Conservation (phyloP, 2,888 invertebrate genomes). For the Schizotus pectinicornis region DNA sequence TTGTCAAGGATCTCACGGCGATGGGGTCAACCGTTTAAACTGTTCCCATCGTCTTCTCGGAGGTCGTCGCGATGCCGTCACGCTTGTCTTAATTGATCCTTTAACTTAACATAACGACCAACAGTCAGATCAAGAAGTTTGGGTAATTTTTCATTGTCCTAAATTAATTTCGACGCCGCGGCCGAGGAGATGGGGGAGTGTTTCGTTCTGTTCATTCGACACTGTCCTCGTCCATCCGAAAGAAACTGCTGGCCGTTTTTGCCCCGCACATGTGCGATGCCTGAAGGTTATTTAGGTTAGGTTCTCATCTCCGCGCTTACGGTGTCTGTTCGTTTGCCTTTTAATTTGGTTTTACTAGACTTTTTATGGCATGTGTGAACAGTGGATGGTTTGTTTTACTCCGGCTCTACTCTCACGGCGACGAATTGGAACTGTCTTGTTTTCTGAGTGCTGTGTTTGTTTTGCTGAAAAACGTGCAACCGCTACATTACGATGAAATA, state of each 20-base stretch:
- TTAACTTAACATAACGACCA: neutral
- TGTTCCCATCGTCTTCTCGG: too few relatives aligned
- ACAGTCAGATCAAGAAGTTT: constrained; percentile 4
- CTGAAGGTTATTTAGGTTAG: constrained; percentile 39
- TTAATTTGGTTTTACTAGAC: constrained; percentile 30
- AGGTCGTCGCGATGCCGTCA: too few relatives aligned
- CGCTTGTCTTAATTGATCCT: too few relatives aligned
- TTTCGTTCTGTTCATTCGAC: constrained; percentile 3
- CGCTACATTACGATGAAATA: constrained; percentile 30
- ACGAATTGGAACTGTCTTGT: constrained; percentile 40
- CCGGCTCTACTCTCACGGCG: constrained; percentile 34
- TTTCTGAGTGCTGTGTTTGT: constrained; percentile 31
- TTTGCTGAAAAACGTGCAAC: constrained; percentile 26
- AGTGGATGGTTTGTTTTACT: constrained; percentile 40
- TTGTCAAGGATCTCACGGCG: neutral
- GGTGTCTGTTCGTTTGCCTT: constrained; percentile 42
- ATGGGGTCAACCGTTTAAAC: neutral
- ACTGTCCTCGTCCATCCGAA: constrained; percentile 9
- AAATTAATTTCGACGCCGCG: too few relatives aligned
- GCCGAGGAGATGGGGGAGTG: neutral
- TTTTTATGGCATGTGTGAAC: constrained; percentile 34
- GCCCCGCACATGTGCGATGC: constrained; percentile 23
- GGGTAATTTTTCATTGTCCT: constrained; percentile 5
- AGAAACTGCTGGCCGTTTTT: constrained; percentile 7
- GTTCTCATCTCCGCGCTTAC: constrained; percentile 39